Percentiles rank a stretch among this genome's conserved stretches.
These are phyloP conservation scores for Antennarius striatus DNA, from an alignment of 2,113 vertebrate species.

Conservation along the genomic window DNA sequence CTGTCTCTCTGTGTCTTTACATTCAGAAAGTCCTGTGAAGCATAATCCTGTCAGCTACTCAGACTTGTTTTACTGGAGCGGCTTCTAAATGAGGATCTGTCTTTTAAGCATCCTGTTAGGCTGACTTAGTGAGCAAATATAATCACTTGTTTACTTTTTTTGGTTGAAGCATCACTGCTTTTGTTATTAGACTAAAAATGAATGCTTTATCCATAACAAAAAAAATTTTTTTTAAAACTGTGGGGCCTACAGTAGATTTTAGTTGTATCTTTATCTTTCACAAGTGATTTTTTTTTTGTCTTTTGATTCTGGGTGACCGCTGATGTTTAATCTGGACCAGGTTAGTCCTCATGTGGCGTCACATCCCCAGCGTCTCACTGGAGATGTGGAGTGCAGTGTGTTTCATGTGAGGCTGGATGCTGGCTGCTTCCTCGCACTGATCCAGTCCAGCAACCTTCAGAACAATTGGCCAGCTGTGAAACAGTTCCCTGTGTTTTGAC, in stretches of 20 bases:
- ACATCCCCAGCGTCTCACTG: not conserved
- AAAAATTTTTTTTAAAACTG: not conserved
- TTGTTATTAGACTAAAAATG: not conserved
- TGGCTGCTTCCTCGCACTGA: slow-evolving; percentile 57
- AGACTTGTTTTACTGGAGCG: not conserved
- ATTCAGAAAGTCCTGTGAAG: slow-evolving; percentile 20
- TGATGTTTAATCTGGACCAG: not conserved
- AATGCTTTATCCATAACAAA: not conserved
- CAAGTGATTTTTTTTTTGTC: not conserved
- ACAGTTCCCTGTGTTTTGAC: slow-evolving; percentile 69
- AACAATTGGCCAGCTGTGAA: slow-evolving; percentile 66
- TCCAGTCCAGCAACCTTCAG: slow-evolving; percentile 73
- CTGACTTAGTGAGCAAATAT: slow-evolving; percentile 18
- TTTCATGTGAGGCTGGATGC: slow-evolving; percentile 34
- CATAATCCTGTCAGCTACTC: slow-evolving; percentile 18
- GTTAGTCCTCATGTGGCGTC: slow-evolving; percentile 9
- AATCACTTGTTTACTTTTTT: slow-evolving; percentile 19
- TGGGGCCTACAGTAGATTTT: not conserved
- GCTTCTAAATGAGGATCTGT: slow-evolving; percentile 23
- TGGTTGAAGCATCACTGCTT: slow-evolving; percentile 1
- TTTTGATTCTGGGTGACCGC: not conserved
- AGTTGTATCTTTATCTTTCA: not conserved
- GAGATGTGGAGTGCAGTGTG: slow-evolving; percentile 31
- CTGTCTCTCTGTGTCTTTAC: slow-evolving; percentile 18
- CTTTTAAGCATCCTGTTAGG: slow-evolving; percentile 20